Evolutionary conservation across 2,888 invertebrate species (phyloP).

Genomic region (Onthophagus sagittarius): DNA sequence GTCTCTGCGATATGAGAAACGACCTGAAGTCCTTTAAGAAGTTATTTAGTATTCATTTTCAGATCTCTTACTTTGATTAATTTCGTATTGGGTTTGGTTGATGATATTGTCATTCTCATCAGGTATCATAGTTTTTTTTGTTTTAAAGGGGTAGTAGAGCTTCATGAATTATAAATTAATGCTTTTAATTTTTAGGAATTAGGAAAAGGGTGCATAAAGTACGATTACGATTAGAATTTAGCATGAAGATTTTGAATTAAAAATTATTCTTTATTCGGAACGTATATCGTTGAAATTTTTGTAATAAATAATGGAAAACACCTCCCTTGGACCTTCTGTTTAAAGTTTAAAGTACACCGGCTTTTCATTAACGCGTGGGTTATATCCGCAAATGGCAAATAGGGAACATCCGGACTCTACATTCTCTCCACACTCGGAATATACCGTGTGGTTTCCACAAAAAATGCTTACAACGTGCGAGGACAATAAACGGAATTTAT

Average conservation of each 20-base stretch:
- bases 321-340: background rate
- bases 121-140: background rate
- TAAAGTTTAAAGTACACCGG: background rate
- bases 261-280: background rate
- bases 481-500: conserved; percentile 23
- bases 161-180: background rate
- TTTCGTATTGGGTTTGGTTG: background rate
- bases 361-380: background rate
- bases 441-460: background rate
- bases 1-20: conserved; percentile 22
- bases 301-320: background rate
- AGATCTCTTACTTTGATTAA: background rate
- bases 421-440: background rate
- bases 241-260: background rate
- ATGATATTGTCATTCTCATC: background rate
- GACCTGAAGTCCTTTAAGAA: background rate
- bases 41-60: background rate
- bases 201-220: background rate
- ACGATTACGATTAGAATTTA: background rate
- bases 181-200: background rate
- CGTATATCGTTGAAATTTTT: background rate
- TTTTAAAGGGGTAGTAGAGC: background rate
- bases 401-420: background rate
- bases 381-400: background rate
- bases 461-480: conserved; percentile 1